Base-by-base conservation (phyloP, 2,888 invertebrate genomes). In the Icerya purchasi region DNA sequence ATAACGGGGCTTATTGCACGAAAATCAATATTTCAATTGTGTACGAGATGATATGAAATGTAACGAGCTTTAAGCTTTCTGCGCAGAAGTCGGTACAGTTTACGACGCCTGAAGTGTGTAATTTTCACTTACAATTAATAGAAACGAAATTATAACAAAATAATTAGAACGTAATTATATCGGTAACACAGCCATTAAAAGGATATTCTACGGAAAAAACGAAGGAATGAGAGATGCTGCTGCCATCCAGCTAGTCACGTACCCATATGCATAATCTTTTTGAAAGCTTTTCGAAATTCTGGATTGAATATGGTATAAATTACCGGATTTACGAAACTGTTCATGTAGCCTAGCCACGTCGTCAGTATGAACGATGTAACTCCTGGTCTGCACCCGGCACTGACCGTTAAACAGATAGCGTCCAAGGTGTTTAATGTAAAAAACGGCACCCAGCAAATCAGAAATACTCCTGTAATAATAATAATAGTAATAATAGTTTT, bases 371-470 rank as follows among this genome's bases (percentile, higher is more conserved):
- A 97, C 56, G 85, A 86, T 22, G 86, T 84, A 66, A 93, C 80
- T 22, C 91, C 84, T 0, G 91, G 87, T 64, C 84, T 82, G 71
- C 86, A 89, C 64, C 82, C 78, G 66, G 80, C 76, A 57, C 79
- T 79, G 67, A 87, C 75, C 73, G 92, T 90, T 67, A 86, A 86
- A 76, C 96, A 96, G 72, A 97, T 82, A 10, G 96, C 98, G 70
- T 93, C 94, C 76, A 94, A 81, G 65, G 96, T 91, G 74, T 93
- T 94, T 75, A 94, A 92, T 1, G 92, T 90, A 80, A 98, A 98
- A 77, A 98, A 98, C 50, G 98, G 98, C 63, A 93, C 86, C 97
- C 97, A 98, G 74, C 97, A 98, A 69, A 94, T 82, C 52, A 98
- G 81, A 73, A 98, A 98, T 2, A 96, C 92, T 67, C 93, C 97